These are phyloP conservation scores for Zelostemma sp. DNA, from an alignment of 1,140 invertebrate species.

Conservation along the genomic window DNA sequence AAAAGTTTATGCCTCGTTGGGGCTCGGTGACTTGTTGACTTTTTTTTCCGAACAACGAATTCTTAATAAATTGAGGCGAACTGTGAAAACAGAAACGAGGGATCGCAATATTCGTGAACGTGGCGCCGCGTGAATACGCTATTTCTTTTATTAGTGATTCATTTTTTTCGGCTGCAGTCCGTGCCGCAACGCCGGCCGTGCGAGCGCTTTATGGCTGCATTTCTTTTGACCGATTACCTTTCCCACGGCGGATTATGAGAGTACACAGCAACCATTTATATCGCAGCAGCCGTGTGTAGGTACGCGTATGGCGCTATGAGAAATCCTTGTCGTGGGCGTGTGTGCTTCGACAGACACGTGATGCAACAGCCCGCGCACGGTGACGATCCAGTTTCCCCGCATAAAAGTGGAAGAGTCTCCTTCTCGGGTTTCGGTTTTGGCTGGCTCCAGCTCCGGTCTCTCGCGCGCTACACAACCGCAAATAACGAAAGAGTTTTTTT, in stretches of 20 bases:
- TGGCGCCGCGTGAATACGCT: too few species aligned
- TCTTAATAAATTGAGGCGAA: too few species aligned
- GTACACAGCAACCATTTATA: conserved; percentile 52
- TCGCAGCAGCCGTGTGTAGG: conserved; percentile 41
- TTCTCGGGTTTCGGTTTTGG: conserved; percentile 15
- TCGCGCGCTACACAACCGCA: too few species aligned
- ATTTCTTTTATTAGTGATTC: too few species aligned
- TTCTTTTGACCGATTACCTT: conserved; percentile 64
- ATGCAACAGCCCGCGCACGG: conserved; percentile 40
- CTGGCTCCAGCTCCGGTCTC: too few species aligned
- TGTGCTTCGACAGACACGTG: conserved; percentile 39
- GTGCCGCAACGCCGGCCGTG: background rate
- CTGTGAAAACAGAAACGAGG: too few species aligned
- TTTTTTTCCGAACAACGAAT: too few species aligned
- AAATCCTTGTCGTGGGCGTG: conserved; percentile 55
- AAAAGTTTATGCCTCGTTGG: background rate
- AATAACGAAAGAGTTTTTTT: too few species aligned
- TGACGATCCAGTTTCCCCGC: conserved; percentile 46
- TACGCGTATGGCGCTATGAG: conserved; percentile 48
- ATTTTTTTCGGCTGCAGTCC: background rate
- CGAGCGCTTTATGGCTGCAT: conserved; percentile 45
- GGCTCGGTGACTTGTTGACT: background rate
- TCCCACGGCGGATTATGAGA: conserved; percentile 55
- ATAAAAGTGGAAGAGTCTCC: conserved; percentile 46
- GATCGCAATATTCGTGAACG: too few species aligned